A percentile compares a stretch with the other conserved stretches of the same genome.
These are phyloP conservation scores for Eristalinus sepulchralis DNA, from an alignment of 2,888 invertebrate genomes.

Conservation along the genomic window DNA sequence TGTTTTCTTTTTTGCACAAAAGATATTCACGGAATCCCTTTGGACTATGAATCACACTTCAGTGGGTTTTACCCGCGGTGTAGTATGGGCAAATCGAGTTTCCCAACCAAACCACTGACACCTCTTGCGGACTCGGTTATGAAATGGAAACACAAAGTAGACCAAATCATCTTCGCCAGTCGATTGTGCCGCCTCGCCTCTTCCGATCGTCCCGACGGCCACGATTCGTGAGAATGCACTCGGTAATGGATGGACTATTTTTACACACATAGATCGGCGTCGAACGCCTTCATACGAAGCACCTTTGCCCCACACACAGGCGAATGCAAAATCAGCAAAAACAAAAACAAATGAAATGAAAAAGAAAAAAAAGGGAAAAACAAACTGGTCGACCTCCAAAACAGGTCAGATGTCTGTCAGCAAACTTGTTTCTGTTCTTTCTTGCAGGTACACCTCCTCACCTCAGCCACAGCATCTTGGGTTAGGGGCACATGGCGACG, in stretches of 20 bases:
- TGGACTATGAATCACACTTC: neutral
- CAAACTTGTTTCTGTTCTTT: constrained; percentile 39
- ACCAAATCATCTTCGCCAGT: neutral
- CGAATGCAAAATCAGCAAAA: neutral
- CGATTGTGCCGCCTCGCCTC: neutral
- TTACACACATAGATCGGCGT: neutral
- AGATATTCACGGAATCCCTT: neutral
- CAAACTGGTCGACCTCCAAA: constrained; percentile 64
- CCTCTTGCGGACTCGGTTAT: constrained; percentile 32
- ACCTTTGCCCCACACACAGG: neutral
- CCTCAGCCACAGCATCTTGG: neutral
- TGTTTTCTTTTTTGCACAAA: neutral
- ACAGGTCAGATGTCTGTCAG: constrained; percentile 53
- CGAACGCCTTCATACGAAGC: neutral
- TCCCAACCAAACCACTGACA: constrained; percentile 10
- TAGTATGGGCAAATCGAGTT: constrained; percentile 9
- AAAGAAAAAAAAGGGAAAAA: constrained; percentile 15
- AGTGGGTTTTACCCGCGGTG: neutral
- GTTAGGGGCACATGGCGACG: neutral
- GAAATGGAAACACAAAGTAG: constrained; percentile 13
- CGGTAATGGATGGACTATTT: constrained; percentile 11
- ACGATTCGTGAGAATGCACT: neutral
- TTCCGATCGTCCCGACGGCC: neutral
- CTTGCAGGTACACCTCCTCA: neutral
- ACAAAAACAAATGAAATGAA: neutral